These are phyloP conservation scores for Myotis pilosus DNA, from an alignment of 2,797 vertebrate species.

Conservation along the genomic window DNA sequence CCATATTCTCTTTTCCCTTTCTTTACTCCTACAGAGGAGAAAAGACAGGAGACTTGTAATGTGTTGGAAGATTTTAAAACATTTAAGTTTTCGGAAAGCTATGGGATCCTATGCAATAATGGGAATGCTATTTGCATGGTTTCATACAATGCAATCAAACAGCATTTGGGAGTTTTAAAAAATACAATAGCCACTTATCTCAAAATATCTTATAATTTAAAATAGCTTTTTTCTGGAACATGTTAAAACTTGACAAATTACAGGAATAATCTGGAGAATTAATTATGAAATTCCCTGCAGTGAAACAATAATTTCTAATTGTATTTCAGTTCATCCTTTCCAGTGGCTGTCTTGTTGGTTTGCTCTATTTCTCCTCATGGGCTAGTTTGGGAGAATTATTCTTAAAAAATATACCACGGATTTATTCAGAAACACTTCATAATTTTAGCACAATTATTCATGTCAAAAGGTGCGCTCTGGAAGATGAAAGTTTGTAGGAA, in stretches of 20 bases:
- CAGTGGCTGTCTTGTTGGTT: slow-evolving; percentile 5
- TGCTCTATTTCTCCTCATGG: slow-evolving; percentile 23
- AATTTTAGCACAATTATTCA: background rate
- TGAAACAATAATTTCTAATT: background rate
- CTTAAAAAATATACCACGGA: background rate
- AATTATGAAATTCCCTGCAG: background rate
- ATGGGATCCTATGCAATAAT: background rate
- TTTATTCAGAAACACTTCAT: slow-evolving; percentile 25
- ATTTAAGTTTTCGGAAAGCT: background rate
- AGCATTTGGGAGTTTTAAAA: background rate
- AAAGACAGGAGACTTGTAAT: background rate
- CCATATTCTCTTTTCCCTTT: background rate
- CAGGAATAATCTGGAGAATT: slow-evolving; percentile 4
- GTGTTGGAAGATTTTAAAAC: background rate
- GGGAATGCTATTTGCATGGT: background rate
- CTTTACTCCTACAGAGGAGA: background rate
- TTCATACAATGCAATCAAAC: background rate
- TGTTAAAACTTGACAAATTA: slow-evolving; percentile 23
- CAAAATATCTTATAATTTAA: background rate
- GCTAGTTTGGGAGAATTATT: background rate
- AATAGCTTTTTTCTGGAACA: background rate
- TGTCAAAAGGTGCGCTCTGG: background rate
- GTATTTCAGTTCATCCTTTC: background rate
- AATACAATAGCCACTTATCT: background rate
- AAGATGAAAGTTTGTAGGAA: background rate